phyloP scores from a whole-genome alignment of 2,888 invertebrate genomes.

The Acleris literana region DNA sequence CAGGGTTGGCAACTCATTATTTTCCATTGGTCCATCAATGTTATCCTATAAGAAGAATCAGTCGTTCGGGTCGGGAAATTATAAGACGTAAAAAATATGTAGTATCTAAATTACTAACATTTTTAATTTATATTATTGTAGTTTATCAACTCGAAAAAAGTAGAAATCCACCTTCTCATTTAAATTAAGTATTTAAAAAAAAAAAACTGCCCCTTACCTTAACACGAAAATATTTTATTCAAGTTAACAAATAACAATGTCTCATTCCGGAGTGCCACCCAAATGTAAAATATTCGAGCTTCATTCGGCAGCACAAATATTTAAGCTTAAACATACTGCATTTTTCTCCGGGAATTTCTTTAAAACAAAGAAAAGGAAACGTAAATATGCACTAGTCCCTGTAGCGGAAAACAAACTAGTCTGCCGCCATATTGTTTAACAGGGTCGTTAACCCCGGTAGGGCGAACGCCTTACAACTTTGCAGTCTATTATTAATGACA shows the following conservation, averaged over 20 bases:
- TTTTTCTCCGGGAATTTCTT: conserved; percentile 25
- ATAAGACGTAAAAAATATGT: no score
- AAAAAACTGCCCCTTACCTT: no score
- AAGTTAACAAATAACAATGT: conserved; percentile 10
- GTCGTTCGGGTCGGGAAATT: no score
- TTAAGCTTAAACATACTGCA: conserved; percentile 17
- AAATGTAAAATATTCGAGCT: conserved; percentile 17
- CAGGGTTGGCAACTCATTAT: no score
- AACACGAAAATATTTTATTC: background rate
- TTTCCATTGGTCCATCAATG: no score
- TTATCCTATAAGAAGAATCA: no score
- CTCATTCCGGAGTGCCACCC: conserved; percentile 1
- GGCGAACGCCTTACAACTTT: conserved; percentile 75
- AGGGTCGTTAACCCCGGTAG: conserved; percentile 77
- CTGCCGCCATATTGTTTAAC: conserved; percentile 60
- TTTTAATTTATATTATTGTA: no score
- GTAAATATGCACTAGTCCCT: conserved; percentile 66
- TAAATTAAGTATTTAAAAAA: background rate
- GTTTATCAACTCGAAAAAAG: no score
- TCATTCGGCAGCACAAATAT: conserved; percentile 24
- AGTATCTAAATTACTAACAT: no score
- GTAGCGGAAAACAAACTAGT: conserved; percentile 67
- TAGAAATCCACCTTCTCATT: no score
- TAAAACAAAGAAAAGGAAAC: conserved; percentile 51
- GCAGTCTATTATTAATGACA: conserved; percentile 81